Conservation (phyloP, 2,113 vertebrate genomes). For the Alaudala cheleensis region DNA sequence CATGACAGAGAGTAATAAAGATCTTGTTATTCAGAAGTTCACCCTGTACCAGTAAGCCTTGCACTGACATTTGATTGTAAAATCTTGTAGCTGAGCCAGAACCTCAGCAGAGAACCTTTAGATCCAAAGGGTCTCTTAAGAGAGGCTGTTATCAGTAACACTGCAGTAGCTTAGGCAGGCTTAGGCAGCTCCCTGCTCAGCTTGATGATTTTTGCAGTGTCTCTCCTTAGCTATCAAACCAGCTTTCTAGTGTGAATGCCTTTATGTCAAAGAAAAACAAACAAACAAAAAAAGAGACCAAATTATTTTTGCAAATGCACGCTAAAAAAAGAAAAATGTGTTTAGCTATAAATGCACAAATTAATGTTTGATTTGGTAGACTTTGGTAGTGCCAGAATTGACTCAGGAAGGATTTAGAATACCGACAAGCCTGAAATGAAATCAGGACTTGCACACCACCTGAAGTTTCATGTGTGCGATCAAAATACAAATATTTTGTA, state of each 20-base stretch:
- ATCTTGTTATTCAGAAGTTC: neutral
- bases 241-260: neutral
- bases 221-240: neutral
- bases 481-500: neutral
- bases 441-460: neutral
- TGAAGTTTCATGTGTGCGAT: neutral
- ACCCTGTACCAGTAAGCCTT: neutral
- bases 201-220: neutral
- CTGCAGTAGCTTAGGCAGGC: neutral
- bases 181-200: conserved; percentile 15
- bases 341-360: neutral
- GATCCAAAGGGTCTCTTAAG: neutral
- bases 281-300: neutral
- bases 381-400: neutral
- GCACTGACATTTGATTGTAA: neutral
- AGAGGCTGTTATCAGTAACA: conserved; percentile 9
- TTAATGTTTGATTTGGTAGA: neutral
- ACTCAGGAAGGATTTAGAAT: neutral
- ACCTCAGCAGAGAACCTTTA: conserved; percentile 20
- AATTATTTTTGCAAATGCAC: neutral
- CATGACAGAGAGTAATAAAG: neutral
- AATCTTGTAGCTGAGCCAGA: conserved; percentile 38
- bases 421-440: neutral
- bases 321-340: neutral
- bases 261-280: neutral